phyloP scores from a whole-genome alignment of 2,888 invertebrate genomes.

The Dexiosoma caninum region DNA sequence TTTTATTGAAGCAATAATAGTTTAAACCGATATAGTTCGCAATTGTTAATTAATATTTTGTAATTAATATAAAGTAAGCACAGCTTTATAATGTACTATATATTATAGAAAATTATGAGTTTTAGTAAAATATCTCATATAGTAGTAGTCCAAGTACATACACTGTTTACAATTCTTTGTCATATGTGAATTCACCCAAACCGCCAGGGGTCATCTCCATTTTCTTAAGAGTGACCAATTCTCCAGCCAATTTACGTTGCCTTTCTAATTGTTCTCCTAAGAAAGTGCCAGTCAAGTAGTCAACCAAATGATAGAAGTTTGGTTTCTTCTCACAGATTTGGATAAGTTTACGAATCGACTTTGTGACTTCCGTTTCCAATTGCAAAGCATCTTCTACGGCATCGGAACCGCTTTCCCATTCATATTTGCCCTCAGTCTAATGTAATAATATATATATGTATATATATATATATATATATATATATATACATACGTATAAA shows the following conservation, averaged over 20 bases:
- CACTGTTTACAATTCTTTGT: conserved; percentile 80
- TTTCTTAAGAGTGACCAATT: conserved; percentile 87
- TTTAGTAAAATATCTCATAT: conserved; percentile 38
- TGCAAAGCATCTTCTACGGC: conserved; percentile 87
- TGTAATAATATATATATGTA: too few species aligned
- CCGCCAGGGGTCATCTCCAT: conserved; percentile 82
- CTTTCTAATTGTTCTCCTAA: conserved; percentile 92
- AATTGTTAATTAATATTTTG: conserved; percentile 9
- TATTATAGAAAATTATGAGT: conserved; percentile 11
- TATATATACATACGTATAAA: neutral
- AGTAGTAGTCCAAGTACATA: neutral
- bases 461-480: too few species aligned
- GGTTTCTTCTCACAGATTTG: conserved; percentile 82
- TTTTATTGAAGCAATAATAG: conserved; percentile 21
- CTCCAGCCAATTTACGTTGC: conserved; percentile 89
- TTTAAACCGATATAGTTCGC: conserved; percentile 11
- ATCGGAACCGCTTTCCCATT: conserved; percentile 79
- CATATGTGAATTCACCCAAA: conserved; percentile 90
- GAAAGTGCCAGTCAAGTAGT: conserved; percentile 86
- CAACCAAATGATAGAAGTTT: conserved; percentile 87
- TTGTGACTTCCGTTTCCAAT: conserved; percentile 88
- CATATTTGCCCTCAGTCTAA: conserved; percentile 78
- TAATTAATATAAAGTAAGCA: conserved; percentile 46
- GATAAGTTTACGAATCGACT: conserved; percentile 85
- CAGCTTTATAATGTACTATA: conserved; percentile 61